phyloP scores from a whole-genome alignment of 2,797 vertebrate species.

The Gouania willdenowi region DNA sequence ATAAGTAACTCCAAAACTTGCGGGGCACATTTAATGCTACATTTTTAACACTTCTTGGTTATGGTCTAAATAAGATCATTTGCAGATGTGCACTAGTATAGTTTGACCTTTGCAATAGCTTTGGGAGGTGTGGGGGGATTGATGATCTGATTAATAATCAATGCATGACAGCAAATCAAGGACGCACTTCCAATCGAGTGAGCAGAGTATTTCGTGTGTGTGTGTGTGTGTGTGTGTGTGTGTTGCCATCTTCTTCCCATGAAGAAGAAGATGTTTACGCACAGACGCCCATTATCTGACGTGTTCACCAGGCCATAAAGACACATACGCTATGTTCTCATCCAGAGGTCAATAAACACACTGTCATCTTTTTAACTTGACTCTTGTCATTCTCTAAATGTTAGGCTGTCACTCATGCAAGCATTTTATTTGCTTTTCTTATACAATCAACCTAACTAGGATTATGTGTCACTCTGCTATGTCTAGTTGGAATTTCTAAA shows the following conservation, averaged over 20 bases:
- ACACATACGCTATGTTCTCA: neutral
- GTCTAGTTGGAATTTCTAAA: no score
- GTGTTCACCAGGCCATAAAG: neutral
- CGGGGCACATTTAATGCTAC: constrained; percentile 2
- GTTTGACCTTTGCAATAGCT: constrained; percentile 46
- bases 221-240: no score
- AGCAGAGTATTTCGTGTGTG: constrained; percentile 30
- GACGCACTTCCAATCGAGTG: constrained; percentile 8
- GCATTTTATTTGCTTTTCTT: constrained; percentile 1
- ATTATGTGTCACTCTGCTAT: neutral
- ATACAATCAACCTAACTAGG: neutral
- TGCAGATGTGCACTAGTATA: no score
- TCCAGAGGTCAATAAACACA: neutral
- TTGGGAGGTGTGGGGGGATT: constrained; percentile 20
- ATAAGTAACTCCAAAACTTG: constrained; percentile 3
- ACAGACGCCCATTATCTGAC: neutral
- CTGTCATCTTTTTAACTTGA: neutral
- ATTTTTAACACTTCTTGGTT: constrained; percentile 26
- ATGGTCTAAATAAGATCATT: no score
- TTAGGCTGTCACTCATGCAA: neutral
- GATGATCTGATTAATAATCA: constrained; percentile 39
- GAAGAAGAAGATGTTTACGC: neutral
- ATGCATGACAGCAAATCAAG: constrained; percentile 30
- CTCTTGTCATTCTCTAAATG: neutral
- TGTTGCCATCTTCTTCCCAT: constrained; percentile 2